Evolutionary conservation across 2,113 vertebrate genomes (phyloP), one percentile per base, ranked within the genome.

Genomic region (Saguinus imperator): DNA sequence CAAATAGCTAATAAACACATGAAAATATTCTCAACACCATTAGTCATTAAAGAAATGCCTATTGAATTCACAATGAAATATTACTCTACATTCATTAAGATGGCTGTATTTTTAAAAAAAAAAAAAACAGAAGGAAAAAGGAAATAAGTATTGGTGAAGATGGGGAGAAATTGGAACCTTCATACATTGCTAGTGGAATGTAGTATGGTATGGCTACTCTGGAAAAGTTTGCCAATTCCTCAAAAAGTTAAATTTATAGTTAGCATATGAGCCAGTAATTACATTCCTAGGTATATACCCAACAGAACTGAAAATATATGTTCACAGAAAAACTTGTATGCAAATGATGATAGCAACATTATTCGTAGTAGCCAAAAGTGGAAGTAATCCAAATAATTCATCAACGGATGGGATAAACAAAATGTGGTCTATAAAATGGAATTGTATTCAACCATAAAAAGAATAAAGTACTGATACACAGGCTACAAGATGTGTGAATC

Each of bases 381-480:
- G 66, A 80, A 92, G 32, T 17, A 94, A 92, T 73, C 90, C 40
- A 93, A 83, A 91, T 90, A 90, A 64, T 43, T 48, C 57, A 88
- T 68, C 48, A 89, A 61, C 35, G 68, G 29, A 81, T 75, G 32
- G 27, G 16, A 66, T 81, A 81, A 92, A 81, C 16, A 81, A 88
- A 96, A 94, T 70, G n/a, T 45, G 57, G 84, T 58, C 40, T 40
- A 37, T 80, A 72, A 68, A 92, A 83, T 29, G 9, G 16, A 80
- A 81, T 70, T 94, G 12, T 32, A 85, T 58, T 94, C 58, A 70
- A 21, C 25, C 75, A n/a, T 81, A 70, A 89, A 94, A 45, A 57
- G 40, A 75, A 76, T 84, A 27, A 79, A 55, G 32, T 83, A 88
- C 10, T 75, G 35, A 75, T 37, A 80, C 23, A 79, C 23, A 79